A percentile compares a stretch with the other conserved stretches of the same genome.
Evolutionary conservation across 1,140 invertebrate genomes (phyloP).

Genomic region (Zophobas morio): DNA sequence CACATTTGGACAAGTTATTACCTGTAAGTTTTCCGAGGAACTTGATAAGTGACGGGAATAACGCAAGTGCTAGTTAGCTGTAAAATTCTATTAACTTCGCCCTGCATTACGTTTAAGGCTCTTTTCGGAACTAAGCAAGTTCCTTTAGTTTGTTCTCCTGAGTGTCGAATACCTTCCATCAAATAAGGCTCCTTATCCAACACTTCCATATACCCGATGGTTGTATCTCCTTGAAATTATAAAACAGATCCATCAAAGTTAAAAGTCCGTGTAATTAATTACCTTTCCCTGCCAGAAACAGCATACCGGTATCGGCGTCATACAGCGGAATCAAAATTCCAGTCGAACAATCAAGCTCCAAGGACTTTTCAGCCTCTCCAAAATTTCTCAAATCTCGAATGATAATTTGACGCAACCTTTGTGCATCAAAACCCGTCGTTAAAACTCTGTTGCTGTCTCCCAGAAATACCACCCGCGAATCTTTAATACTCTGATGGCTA

Average conservation of each 20-base stretch:
- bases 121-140: slow-evolving; percentile 92
- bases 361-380: slow-evolving; percentile 80
- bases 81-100: slow-evolving; percentile 92
- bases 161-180: slow-evolving; percentile 86
- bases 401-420: slow-evolving; percentile 86
- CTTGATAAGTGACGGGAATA: slow-evolving; percentile 94
- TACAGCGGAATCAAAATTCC: slow-evolving; percentile 91
- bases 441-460: slow-evolving; percentile 86
- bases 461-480: slow-evolving; percentile 91
- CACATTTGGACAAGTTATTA: slow-evolving; percentile 24
- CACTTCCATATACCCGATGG: slow-evolving; percentile 89
- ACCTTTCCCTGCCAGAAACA: slow-evolving; percentile 93
- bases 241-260: slow-evolving; percentile 12
- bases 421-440: slow-evolving; percentile 85
- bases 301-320: slow-evolving; percentile 93
- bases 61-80: slow-evolving; percentile 89
- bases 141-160: slow-evolving; percentile 92
- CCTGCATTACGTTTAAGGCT: slow-evolving; percentile 93
- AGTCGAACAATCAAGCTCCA: slow-evolving; percentile 90
- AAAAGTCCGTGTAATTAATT: slow-evolving; percentile 23
- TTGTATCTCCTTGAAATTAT: slow-evolving; percentile 77
- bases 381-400: slow-evolving; percentile 90
- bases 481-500: slow-evolving; percentile 91
- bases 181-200: slow-evolving; percentile 87
- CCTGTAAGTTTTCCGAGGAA: slow-evolving; percentile 83